These are phyloP conservation scores for Salmo trutta DNA, from an alignment of 2,797 vertebrate species.

Conservation along the genomic window DNA sequence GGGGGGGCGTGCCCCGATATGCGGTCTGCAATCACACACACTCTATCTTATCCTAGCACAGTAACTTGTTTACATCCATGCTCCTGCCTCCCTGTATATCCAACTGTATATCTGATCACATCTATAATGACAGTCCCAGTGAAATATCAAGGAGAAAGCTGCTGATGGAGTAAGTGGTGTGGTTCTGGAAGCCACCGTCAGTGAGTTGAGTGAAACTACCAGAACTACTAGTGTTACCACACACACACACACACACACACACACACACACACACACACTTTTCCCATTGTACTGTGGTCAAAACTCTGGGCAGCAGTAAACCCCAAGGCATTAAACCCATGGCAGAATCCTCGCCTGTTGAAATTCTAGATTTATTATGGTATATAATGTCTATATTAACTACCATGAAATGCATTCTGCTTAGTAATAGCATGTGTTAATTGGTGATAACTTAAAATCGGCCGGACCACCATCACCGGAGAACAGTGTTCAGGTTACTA, in stretches of 20 bases:
- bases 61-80: conserved; percentile 42
- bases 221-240: neutral
- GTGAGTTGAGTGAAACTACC: too few relatives aligned
- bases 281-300: conserved; percentile 44
- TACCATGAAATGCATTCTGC: too few relatives aligned
- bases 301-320: neutral
- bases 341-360: neutral
- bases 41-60: neutral
- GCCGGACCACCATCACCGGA: too few relatives aligned
- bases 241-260: neutral
- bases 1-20: too few relatives aligned
- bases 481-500: too few relatives aligned
- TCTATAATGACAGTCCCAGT: conserved; percentile 73
- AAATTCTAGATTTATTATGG: neutral
- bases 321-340: neutral
- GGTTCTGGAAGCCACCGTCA: conserved; percentile 20
- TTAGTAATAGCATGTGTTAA: too few relatives aligned
- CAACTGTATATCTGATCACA: conserved; percentile 55
- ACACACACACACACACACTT: neutral
- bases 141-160: conserved; percentile 54
- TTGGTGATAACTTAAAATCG: too few relatives aligned
- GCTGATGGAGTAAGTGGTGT: conserved; percentile 42
- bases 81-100: conserved; percentile 51
- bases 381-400: neutral
- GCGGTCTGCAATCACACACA: too few relatives aligned